A percentile compares a stretch with the other conserved stretches of the same genome.
Conservation (phyloP, 2,797 vertebrate species). For the Anabas testudineus region DNA sequence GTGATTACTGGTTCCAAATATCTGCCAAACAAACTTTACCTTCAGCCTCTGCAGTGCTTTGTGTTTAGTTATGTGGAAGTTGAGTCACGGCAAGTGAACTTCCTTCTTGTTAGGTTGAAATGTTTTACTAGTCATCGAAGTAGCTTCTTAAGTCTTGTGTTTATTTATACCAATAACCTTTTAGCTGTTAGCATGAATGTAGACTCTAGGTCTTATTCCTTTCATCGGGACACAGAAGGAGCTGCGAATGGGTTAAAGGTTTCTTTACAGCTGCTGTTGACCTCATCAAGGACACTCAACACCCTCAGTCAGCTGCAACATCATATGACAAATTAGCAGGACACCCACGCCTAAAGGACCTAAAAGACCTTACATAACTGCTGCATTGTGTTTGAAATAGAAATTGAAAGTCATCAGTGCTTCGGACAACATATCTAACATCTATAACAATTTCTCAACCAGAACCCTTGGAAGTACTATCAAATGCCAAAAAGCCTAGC, state of each 20-base stretch:
- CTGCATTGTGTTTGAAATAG: constrained; percentile 1
- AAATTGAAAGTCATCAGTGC: constrained; percentile 14
- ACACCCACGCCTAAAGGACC: constrained; percentile 29
- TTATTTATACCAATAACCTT: background rate
- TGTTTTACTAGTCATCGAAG: too few species aligned
- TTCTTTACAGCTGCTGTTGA: constrained; percentile 35
- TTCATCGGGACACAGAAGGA: background rate
- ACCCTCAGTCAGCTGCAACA: constrained; percentile 27
- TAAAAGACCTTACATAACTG: constrained; percentile 28
- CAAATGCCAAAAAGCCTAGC: background rate
- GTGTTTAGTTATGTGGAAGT: too few species aligned
- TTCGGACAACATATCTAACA: background rate
- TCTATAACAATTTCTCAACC: background rate
- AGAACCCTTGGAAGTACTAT: constrained; percentile 2
- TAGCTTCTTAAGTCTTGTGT: too few species aligned
- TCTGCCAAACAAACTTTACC: too few species aligned
- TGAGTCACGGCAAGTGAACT: too few species aligned
- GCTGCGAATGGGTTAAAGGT: constrained; percentile 14
- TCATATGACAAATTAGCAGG: constrained; percentile 24
- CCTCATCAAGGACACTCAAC: constrained; percentile 47
- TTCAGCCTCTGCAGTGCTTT: too few species aligned
- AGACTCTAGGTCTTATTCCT: background rate
- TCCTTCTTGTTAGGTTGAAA: too few species aligned
- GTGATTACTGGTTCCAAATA: too few species aligned
- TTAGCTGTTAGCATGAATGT: background rate